Conservation (phyloP, 2,797 vertebrate species). For the Phyllotis vaccarum region DNA sequence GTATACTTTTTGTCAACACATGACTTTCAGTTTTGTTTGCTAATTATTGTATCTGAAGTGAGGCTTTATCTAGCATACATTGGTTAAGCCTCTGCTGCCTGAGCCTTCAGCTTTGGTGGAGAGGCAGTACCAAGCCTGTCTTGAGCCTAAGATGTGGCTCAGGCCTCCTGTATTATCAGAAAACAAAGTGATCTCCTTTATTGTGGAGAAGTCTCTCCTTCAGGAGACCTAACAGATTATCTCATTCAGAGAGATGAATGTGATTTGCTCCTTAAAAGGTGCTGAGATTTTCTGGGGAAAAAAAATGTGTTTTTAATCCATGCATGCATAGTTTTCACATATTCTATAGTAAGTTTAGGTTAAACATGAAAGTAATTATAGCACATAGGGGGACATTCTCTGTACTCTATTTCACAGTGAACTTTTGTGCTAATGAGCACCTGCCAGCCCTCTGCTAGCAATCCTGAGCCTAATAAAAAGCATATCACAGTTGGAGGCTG, state of each 20-base stretch:
- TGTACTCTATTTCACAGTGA: neutral
- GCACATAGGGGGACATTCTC: neutral
- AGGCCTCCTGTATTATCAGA: neutral
- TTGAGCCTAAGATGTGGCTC: neutral
- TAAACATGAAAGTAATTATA: neutral
- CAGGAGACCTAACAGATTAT: neutral
- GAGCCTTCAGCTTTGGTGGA: neutral
- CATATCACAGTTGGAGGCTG: neutral
- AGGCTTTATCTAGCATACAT: neutral
- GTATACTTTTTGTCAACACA: neutral
- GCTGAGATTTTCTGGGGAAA: neutral
- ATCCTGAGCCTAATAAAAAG: neutral
- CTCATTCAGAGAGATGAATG: neutral
- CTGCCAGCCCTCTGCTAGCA: neutral
- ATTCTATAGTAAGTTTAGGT: slow-evolving; percentile 35
- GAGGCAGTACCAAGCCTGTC: neutral
- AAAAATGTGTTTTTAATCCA: slow-evolving; percentile 8
- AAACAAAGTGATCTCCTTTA: neutral
- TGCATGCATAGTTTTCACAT: slow-evolving; percentile 20
- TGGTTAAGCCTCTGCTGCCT: neutral
- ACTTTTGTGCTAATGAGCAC: neutral
- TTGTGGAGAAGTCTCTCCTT: neutral
- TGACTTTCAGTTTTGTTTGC: neutral
- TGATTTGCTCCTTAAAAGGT: slow-evolving; percentile 18
- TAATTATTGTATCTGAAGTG: neutral